Evolutionary conservation across 1,140 invertebrate genomes (phyloP).

Genomic region (Schlechtendalia chinensis): DNA sequence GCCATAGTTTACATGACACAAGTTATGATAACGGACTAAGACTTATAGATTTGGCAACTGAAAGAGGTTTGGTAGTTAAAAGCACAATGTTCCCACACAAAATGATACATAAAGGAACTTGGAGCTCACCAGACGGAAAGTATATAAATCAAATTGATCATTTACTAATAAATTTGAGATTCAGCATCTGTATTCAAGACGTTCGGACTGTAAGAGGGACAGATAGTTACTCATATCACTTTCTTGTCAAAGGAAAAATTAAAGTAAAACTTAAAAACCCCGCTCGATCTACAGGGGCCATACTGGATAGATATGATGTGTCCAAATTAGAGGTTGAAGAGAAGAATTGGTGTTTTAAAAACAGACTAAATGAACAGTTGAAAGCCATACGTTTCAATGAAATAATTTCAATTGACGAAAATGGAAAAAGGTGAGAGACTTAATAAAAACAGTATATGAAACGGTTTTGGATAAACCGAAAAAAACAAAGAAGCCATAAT

Average conservation of each 20-base stretch:
- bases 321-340: neutral
- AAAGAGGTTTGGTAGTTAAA: slow-evolving; percentile 7
- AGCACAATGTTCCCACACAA: slow-evolving; percentile 19
- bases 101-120: slow-evolving; percentile 16
- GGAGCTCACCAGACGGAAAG: neutral
- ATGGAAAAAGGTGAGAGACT: slow-evolving; percentile 4
- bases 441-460: neutral
- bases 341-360: slow-evolving; percentile 24
- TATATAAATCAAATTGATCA: slow-evolving; percentile 19
- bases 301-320: neutral
- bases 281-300: neutral
- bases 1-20: neutral
- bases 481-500: slow-evolving; percentile 3
- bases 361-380: neutral
- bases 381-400: neutral
- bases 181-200: neutral
- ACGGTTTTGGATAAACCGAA: neutral
- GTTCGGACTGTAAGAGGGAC: neutral
- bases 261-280: slow-evolving; percentile 9
- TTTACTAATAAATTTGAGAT: slow-evolving; percentile 15
- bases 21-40: slow-evolving; percentile 3
- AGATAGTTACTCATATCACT: slow-evolving; percentile 30
- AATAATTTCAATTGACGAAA: slow-evolving; percentile 3
- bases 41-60: neutral
- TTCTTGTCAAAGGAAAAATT: slow-evolving; percentile 6